These are phyloP conservation scores for Meda fulgida DNA, from an alignment of 2,797 vertebrate genomes.

Conservation along the genomic window DNA sequence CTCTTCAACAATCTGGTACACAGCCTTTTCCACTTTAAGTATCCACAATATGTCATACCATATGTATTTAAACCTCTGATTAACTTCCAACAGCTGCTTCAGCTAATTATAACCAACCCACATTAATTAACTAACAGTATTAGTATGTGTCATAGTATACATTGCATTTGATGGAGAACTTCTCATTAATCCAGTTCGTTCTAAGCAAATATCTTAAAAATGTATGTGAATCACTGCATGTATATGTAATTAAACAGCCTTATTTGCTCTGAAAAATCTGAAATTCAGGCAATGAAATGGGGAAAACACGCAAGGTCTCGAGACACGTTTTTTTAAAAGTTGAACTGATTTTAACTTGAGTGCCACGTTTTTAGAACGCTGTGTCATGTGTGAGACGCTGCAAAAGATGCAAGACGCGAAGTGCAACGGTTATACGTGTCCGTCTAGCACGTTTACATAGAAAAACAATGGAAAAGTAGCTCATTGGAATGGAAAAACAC, in stretches of 20 bases:
- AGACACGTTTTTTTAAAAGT: too few species aligned
- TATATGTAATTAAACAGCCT: not conserved
- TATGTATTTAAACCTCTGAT: not conserved
- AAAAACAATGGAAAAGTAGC: too few species aligned
- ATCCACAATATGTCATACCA: not conserved
- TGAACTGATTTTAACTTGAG: too few species aligned
- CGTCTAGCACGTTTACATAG: too few species aligned
- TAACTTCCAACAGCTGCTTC: not conserved
- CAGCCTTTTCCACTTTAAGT: not conserved
- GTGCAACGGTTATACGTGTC: too few species aligned
- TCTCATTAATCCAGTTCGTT: not conserved
- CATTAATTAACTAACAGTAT: not conserved
- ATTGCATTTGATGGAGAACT: not conserved
- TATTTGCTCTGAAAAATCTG: too few species aligned
- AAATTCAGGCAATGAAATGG: too few species aligned
- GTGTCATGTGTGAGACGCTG: too few species aligned
- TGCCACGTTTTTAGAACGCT: too few species aligned
- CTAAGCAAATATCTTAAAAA: not conserved
- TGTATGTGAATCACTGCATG: not conserved
- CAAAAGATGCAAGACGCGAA: too few species aligned
- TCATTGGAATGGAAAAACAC: too few species aligned
- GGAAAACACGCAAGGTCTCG: too few species aligned
- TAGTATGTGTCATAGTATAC: not conserved
- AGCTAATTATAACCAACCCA: not conserved
- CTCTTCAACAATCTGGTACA: not conserved